Conservation (phyloP, 2,113 vertebrate species). For the Triplophysa tibetana region DNA sequence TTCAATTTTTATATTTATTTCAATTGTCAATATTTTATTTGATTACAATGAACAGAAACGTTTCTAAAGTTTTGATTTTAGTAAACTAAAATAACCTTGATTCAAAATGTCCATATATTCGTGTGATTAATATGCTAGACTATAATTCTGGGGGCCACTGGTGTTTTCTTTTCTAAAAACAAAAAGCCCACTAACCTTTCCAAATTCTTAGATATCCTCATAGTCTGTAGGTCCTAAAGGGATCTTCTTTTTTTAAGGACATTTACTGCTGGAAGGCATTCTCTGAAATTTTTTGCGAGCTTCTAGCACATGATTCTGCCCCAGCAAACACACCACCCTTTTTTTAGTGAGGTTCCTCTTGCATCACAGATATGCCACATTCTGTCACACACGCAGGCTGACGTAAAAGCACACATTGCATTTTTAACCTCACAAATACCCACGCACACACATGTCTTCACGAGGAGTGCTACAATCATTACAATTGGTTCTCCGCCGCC, state of each 20-base stretch:
- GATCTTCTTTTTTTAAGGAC: not conserved
- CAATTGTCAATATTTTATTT: too few relatives aligned
- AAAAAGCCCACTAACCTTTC: not conserved
- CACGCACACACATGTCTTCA: not conserved
- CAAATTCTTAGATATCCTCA: not conserved
- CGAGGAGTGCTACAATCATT: conserved; percentile 15
- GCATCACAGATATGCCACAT: not conserved
- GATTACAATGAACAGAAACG: too few relatives aligned
- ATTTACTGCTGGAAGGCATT: conserved; percentile 1
- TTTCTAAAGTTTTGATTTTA: too few relatives aligned
- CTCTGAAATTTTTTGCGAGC: conserved; percentile 20
- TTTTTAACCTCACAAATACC: not conserved
- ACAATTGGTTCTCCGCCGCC: conserved; percentile 16
- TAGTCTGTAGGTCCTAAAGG: not conserved
- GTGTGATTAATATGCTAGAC: too few relatives aligned
- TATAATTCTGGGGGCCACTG: too few relatives aligned
- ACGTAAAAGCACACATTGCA: conserved; percentile 5
- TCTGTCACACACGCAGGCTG: not conserved
- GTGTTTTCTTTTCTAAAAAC: not conserved
- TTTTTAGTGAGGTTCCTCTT: not conserved
- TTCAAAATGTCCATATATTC: too few relatives aligned
- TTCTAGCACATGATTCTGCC: conserved; percentile 6
- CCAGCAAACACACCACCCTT: not conserved
- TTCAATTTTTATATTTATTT: too few relatives aligned
- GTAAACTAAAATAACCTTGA: too few relatives aligned